Base-by-base conservation (phyloP, 2,797 vertebrate species). In the Furcifer pardalis region DNA sequence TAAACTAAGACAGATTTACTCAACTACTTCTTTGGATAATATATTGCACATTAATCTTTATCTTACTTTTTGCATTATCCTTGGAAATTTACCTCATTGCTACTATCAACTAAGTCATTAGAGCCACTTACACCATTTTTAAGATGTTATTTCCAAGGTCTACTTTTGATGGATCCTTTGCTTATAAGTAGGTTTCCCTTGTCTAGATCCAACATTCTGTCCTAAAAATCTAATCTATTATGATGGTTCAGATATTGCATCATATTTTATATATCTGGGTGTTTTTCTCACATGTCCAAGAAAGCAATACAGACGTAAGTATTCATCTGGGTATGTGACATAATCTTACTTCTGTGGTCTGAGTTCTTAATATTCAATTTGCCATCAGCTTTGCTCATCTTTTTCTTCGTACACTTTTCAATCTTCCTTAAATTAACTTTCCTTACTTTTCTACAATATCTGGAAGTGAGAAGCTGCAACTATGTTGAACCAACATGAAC, bases 401-500 rank as follows among this genome's bases (percentile, higher is more conserved):
- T 23, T 60, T 49, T 9, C 44, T n/a, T 30, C 23, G 17, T 5
- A n/a, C 19, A 15, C n/a, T 72, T 46, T 21, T 71, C 42, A 32
- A 42, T 69, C 12, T n/a, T 44, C 35, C 30, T 23, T 72, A n/a
- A 89, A 85, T 80, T 79, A 30, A 13, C 46, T 19, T 59, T 84
- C 81, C 9, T 25, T 72, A 56, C 44, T 56, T 23, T 56, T 63
- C 69, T 60, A 68, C 13, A 81, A 77, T 76, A 15, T 52, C 62
- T 1, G 0, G 46, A 30, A 73, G 71, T 3, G 74, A 79, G 75
- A n/a, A 77, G 8, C 71, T 77, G 21, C 80, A 80, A 46, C 15
- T 62, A 66, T 74, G 21, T 83, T 84, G 71, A 30, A 52, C 59
- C 69, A 85, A 46, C 37, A 87, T 8, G 77, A 65, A 83, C 42